Conservation (phyloP, 1,140 invertebrate species). For the Arion vulgaris region DNA sequence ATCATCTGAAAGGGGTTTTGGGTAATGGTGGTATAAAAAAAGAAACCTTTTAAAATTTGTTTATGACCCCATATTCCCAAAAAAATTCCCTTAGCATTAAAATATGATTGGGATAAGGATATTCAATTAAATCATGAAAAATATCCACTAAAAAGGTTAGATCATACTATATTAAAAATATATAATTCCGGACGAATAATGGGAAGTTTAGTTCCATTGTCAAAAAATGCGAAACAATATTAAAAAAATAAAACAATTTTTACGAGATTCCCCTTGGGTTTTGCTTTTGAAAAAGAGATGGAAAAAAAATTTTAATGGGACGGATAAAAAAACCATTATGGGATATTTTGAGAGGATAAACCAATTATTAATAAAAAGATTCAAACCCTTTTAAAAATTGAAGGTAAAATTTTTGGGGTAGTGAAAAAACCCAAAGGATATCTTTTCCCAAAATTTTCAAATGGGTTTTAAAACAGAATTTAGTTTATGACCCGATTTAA, state of each 20-base stretch:
- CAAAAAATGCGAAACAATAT: not conserved
- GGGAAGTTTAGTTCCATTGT: not conserved
- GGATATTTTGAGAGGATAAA: not conserved
- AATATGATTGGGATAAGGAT: not conserved
- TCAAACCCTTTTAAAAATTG: not conserved
- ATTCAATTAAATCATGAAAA: not conserved
- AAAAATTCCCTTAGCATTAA: not conserved
- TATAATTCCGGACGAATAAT: not conserved
- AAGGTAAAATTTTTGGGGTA: not conserved
- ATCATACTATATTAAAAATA: constrained; percentile 7
- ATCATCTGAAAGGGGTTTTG: not conserved
- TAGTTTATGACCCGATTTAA: no score
- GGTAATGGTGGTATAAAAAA: not conserved
- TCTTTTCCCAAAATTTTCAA: not conserved
- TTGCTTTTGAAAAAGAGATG: no score
- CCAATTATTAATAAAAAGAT: not conserved
- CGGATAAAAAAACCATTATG: no score
- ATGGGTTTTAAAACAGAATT: not conserved
- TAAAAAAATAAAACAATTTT: no score
- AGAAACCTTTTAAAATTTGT: not conserved
- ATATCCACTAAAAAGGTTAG: not conserved
- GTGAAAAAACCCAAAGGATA: not conserved
- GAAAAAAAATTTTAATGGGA: no score
- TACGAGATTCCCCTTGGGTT: no score
- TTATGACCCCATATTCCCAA: no score